Base-by-base conservation (phyloP, 2,797 vertebrate species). In the Eleutherodactylus coqui region DNA sequence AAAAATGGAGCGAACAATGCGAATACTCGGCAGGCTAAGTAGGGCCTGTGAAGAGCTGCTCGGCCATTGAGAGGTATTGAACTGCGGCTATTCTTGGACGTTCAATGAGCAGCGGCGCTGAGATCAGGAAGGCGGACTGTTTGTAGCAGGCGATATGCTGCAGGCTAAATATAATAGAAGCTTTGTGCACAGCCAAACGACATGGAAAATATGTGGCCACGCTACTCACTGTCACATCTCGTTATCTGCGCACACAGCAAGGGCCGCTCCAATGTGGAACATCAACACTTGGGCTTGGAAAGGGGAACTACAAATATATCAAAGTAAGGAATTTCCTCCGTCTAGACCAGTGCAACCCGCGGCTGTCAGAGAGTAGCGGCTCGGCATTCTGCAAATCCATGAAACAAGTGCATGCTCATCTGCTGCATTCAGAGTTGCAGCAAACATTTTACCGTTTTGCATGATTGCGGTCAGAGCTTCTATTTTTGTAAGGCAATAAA, bases 41-140 rank as follows among this genome's bases (percentile, higher is more conserved):
- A 90, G 85, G 83, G 3, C 82, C 96, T 97, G 96, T 97, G 97
- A 96, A 96, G 98, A 99, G 97, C 91, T 92, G 90, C 92, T 90
- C 95, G 97, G 94, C 93, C 95, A 95, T 95, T 96, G 95, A 95
- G 94, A 96, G 96, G 96, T 91, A 95, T 93, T 91, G 89, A 94
- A 92, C 41, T 0, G 84, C 80, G 51, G 91, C 96, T 98, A 97
- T 97, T 98, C 96, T 92, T 90, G 94, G 94, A 89, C 14, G 94
- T 93, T 92, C 93, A 88, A 83, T 88, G 93, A 87, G 90, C 92
- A 92, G 91, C 91, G 90, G 92, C 92, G 93, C 91, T 91, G 92
- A 92, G 94, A 93, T 91, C 93, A 88, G 93, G 19, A 55, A 49
- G 53, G 62, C 62, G n/a, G 16, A 58, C 80, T 64, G 70, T 64